Conservation (phyloP, 1,140 invertebrate genomes). For the Episyrphus balteatus region DNA sequence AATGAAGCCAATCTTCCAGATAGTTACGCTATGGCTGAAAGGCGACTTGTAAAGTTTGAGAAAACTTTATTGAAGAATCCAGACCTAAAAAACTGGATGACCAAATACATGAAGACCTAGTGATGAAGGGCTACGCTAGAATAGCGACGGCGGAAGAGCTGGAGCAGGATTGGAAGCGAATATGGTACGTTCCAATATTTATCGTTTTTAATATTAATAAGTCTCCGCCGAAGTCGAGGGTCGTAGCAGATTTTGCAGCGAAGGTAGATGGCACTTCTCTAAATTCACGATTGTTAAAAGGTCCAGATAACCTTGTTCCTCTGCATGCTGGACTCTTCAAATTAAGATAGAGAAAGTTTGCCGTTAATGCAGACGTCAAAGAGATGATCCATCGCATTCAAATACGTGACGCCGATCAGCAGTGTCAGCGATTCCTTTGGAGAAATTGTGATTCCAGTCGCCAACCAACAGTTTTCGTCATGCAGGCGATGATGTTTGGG, state of each 20-base stretch:
- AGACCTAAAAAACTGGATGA: background rate
- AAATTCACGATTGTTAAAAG: background rate
- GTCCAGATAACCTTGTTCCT: background rate
- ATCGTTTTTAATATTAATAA: conserved; percentile 14
- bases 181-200: conserved; percentile 21
- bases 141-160: background rate
- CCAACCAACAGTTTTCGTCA: background rate
- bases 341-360: background rate
- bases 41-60: conserved; percentile 2
- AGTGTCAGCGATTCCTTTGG: background rate
- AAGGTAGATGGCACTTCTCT: background rate
- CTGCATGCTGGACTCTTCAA: background rate
- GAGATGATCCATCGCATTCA: background rate
- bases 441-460: background rate
- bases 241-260: conserved; percentile 20
- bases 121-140: background rate
- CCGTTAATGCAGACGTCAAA: background rate
- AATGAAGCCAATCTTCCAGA: background rate
- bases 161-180: background rate
- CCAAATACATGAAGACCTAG: background rate
- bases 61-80: background rate
- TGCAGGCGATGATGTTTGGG: background rate
- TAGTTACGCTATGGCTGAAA: conserved; percentile 1
- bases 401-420: background rate
- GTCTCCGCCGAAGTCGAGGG: conserved; percentile 8